Conservation (phyloP, 2,797 vertebrate species). For the Pteropus rufus region DNA sequence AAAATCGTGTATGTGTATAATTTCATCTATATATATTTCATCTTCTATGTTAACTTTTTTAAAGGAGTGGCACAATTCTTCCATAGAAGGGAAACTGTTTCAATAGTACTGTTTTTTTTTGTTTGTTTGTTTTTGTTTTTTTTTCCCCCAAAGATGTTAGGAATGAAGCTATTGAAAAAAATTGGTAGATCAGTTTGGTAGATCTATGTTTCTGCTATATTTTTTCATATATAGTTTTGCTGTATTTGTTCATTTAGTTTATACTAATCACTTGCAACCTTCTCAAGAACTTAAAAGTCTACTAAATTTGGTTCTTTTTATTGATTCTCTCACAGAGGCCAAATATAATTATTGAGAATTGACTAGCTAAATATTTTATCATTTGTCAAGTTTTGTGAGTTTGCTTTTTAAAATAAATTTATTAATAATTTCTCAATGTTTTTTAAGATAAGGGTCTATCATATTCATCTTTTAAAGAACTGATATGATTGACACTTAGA, state of each 20-base stretch:
- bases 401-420: background rate
- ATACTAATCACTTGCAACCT: background rate
- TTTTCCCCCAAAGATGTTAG: background rate
- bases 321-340: background rate
- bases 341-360: background rate
- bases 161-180: background rate
- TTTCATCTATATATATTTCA: no score
- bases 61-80: background rate
- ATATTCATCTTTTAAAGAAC: background rate
- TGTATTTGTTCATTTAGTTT: background rate
- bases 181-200: background rate
- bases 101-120: background rate
- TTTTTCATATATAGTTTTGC: background rate
- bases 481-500: background rate
- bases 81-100: background rate
- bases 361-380: background rate
- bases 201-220: background rate
- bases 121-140: no score
- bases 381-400: background rate
- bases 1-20: background rate
- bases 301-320: background rate
- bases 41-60: background rate
- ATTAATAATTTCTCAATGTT: background rate
- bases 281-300: background rate
- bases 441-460: background rate